A percentile compares a stretch with the other conserved stretches of the same genome.
These are phyloP conservation scores for Holacanthella duospinosa DNA, from an alignment of 2,888 invertebrate genomes.

Conservation along the genomic window DNA sequence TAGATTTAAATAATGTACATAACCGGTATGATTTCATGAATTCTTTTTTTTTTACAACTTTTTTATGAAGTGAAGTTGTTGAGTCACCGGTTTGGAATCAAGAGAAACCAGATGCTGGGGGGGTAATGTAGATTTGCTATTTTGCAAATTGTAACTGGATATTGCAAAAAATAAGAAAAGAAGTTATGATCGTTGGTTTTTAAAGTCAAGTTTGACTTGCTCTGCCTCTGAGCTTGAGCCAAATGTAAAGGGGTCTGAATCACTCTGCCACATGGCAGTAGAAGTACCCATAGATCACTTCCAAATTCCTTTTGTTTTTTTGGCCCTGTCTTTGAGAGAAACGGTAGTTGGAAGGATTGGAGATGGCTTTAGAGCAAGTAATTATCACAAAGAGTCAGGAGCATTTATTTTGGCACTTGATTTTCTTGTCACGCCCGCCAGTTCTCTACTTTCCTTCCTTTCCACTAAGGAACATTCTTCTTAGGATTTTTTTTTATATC, in stretches of 20 bases:
- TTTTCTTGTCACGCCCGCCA: constrained; percentile 12
- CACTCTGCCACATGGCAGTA: background rate
- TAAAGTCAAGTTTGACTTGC: background rate
- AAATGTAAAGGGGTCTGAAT: background rate
- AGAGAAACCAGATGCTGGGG: no score
- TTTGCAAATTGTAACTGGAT: no score
- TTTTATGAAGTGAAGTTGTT: no score
- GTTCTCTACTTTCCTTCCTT: background rate
- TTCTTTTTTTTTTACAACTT: no score
- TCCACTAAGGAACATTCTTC: background rate
- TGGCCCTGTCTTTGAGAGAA: background rate
- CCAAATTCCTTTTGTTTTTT: background rate
- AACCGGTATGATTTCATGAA: no score
- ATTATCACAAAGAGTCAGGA: constrained; percentile 6
- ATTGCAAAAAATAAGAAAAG: no score
- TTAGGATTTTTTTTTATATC: no score
- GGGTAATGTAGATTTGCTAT: no score
- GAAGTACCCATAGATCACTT: background rate
- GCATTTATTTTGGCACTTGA: constrained; percentile 11
- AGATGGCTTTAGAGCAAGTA: no score
- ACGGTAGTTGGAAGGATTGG: background rate
- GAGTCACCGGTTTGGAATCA: no score
- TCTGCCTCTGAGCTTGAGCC: background rate
- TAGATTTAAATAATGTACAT: no score
- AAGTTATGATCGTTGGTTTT: no score